A percentile compares a stretch with the other conserved stretches of the same genome.
phyloP scores from a whole-genome alignment of 2,797 vertebrate species.

The Dermochelys coriacea region DNA sequence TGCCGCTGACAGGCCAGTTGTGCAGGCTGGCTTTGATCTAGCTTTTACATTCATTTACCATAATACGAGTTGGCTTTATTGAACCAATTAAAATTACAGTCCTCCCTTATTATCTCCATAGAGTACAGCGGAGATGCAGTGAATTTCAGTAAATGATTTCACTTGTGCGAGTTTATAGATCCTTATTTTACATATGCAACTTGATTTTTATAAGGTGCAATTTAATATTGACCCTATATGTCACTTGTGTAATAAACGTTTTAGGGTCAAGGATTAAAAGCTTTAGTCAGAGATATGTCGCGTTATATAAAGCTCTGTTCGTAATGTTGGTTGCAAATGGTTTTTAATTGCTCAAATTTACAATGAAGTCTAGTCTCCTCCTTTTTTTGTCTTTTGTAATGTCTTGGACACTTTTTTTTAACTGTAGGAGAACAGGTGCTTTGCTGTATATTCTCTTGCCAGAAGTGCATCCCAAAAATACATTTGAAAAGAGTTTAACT shows the following conservation, averaged over 20 bases:
- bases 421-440: neutral
- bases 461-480: neutral
- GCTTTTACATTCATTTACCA: constrained; percentile 46
- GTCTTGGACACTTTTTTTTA: neutral
- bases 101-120: constrained; percentile 44
- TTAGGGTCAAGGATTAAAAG: constrained; percentile 7
- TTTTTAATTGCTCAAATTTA: neutral
- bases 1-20: neutral
- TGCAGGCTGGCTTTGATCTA: constrained; percentile 61
- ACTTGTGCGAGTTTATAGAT: constrained; percentile 20
- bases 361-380: neutral
- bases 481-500: neutral
- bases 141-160: constrained; percentile 34
- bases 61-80: constrained; percentile 47
- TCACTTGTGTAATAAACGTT: neutral
- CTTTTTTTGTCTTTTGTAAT: neutral
- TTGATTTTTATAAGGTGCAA: neutral
- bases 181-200: constrained; percentile 14
- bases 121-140: neutral
- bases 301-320: constrained; percentile 6
- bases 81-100: constrained; percentile 56
- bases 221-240: constrained; percentile 25
- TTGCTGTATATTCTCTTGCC: neutral
- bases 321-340: neutral
- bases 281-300: neutral